Percentiles rank a stretch among this genome's conserved stretches.
phyloP scores from a whole-genome alignment of 2,113 vertebrate species.

The Gasterosteus nipponicus region DNA sequence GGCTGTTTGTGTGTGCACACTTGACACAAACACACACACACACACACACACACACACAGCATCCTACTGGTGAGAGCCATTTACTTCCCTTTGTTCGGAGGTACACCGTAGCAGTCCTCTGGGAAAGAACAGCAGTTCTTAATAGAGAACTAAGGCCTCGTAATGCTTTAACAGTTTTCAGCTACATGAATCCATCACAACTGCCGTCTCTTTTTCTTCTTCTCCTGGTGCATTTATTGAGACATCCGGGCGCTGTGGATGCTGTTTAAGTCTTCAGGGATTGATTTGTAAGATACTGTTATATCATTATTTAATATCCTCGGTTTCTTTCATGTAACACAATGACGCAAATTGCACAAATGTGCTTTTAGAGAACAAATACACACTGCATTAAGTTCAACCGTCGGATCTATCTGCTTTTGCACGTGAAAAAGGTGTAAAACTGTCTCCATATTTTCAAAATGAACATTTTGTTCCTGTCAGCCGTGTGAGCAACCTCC shows the following conservation, averaged over 20 bases:
- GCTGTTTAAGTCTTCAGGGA: slow-evolving; percentile 5
- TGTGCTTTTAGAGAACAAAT: slow-evolving; percentile 17
- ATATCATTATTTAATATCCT: neutral
- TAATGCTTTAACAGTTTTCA: slow-evolving; percentile 28
- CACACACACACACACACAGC: neutral
- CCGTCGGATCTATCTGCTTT: neutral
- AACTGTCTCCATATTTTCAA: neutral
- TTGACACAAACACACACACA: slow-evolving; percentile 9
- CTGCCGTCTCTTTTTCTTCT: neutral
- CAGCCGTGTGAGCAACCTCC: neutral
- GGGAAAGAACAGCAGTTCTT: slow-evolving; percentile 38
- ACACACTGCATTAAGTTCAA: slow-evolving; percentile 2
- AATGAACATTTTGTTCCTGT: slow-evolving; percentile 2
- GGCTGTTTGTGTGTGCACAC: slow-evolving; percentile 5
- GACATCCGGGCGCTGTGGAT: slow-evolving; percentile 9
- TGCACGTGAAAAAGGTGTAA: slow-evolving; percentile 17
- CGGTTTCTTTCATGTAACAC: neutral
- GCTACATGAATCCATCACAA: slow-evolving; percentile 26
- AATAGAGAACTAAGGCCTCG: slow-evolving; percentile 34
- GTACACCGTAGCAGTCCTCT: slow-evolving; percentile 38
- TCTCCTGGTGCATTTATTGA: slow-evolving; percentile 24
- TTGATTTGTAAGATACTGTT: neutral
- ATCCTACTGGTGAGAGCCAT: slow-evolving; percentile 49
- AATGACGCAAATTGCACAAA: slow-evolving; percentile 18
- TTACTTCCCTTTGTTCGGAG: slow-evolving; percentile 64